A percentile compares a stretch with the other conserved stretches of the same genome.
Evolutionary conservation across 2,888 invertebrate species (phyloP).

Genomic region (Campopleginae sp.): DNA sequence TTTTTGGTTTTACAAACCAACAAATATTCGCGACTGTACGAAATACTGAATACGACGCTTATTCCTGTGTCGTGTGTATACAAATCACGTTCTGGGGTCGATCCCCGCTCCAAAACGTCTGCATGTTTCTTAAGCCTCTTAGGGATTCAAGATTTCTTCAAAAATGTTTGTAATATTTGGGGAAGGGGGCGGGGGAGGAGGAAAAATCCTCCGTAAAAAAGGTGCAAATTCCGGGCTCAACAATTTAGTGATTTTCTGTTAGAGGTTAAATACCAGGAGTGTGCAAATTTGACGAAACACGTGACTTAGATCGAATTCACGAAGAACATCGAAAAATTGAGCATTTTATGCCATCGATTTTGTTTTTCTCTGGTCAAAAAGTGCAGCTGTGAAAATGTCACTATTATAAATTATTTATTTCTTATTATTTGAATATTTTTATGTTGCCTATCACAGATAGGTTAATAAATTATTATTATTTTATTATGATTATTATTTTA

Average conservation of each 20-base stretch:
- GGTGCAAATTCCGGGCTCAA: slow-evolving; percentile 24
- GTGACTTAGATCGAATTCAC: background rate
- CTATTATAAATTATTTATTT: slow-evolving; percentile 32
- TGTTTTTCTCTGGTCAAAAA: slow-evolving; percentile 16
- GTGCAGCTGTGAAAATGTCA: slow-evolving; percentile 59
- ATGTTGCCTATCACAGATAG: slow-evolving; percentile 65
- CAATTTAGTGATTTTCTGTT: background rate
- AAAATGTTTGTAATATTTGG: background rate
- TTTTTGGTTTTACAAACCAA: background rate
- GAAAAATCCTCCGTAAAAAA: slow-evolving; percentile 23
- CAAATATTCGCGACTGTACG: background rate
- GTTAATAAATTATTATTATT: slow-evolving; percentile 56
- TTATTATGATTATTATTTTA: slow-evolving; percentile 40
- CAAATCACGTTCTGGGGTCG: background rate
- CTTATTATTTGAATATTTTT: slow-evolving; percentile 31
- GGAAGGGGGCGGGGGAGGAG: background rate
- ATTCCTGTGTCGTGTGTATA: background rate
- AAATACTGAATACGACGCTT: background rate
- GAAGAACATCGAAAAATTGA: slow-evolving; percentile 4
- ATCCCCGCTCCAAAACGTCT: background rate
- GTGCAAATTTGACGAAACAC: background rate
- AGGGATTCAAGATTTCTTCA: background rate
- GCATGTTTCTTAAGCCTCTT: background rate
- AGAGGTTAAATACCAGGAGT: background rate
- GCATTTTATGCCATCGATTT: slow-evolving; percentile 9